Evolutionary conservation across 2,113 vertebrate species (phyloP), one percentile per base, ranked within the genome.

Genomic region (Peucedramus taeniatus): DNA sequence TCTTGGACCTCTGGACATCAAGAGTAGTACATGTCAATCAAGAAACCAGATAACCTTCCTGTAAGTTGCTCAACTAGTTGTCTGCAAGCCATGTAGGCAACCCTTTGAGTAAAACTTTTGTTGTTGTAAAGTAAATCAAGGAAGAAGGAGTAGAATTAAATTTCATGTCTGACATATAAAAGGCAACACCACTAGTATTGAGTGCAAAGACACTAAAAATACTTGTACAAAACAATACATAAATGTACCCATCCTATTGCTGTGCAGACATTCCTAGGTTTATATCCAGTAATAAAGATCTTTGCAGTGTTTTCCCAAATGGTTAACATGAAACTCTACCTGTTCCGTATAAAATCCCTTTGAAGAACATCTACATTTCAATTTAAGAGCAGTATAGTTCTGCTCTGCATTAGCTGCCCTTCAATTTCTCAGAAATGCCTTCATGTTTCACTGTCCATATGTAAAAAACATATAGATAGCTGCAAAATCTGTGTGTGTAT

Each of bases 321-420:
- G 72, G 26, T 75, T 95, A 81, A 89, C 50, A 72, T 78, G 80
- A 94, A 96, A 91, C 56, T 84, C 45, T 92, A 85, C 63, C 63
- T 93, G 57, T 39, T 86, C 31, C 68, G 83, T 94, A 82, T 72
- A 87, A 93, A 97, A 93, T 68, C n/a, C 50, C 66, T 94, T 75
- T 89, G 87, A 96, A 96, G 93, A 91, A 64, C 21, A 91, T 79
- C 91, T 94, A 37, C 84, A 75, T 53, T 91, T 94, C 74, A 61
- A 37, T 89, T 90, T 68, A 80, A 93, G 63, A 93, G 66, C 53
- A 61, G 61, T 44, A 44, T 21, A 86, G 37, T 28, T 96, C 87
- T 77, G 64, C 45, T 91, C 64, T 71, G 56, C 65, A 82, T 87
- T 90, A 75, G 15, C 4, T 93, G 64, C 33, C 30, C 44, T 87